Evolutionary conservation across 2,113 vertebrate species (phyloP).

Genomic region (Penelope pileata): DNA sequence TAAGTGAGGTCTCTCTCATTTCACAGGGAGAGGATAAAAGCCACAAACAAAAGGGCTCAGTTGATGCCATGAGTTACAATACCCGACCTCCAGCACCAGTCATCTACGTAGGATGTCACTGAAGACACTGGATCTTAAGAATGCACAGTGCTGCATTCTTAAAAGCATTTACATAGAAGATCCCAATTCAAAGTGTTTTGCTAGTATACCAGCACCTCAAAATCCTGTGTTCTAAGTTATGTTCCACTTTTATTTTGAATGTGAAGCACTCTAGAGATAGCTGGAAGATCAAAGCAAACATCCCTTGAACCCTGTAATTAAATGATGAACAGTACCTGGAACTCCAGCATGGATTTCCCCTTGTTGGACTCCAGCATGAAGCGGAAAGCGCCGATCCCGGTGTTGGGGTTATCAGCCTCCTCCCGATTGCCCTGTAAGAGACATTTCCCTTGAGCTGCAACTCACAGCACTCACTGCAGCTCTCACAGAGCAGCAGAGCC

Average conservation of each 20-base stretch:
- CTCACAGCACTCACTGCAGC: fast-evolving
- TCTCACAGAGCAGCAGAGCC: fast-evolving
- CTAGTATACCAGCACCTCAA: not conserved
- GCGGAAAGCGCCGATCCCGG: slow-evolving; percentile 95
- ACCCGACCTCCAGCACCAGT: not conserved
- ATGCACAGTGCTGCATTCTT: no score
- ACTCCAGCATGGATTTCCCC: slow-evolving; percentile 98
- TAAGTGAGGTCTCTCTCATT: not conserved
- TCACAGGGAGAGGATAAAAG: not conserved
- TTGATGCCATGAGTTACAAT: not conserved
- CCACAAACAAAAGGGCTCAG: fast-evolving
- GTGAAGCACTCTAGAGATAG: fast-evolving
- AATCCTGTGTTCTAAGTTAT: not conserved
- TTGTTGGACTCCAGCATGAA: slow-evolving; percentile 99
- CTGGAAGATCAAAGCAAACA: not conserved
- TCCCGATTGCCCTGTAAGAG: slow-evolving; percentile 89
- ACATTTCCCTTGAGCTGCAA: not conserved
- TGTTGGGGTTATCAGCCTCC: slow-evolving; percentile 95
- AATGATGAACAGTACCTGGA: slow-evolving; percentile 83
- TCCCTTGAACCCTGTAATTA: not conserved
- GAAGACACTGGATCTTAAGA: no score
- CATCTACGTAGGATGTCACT: fast-evolving
- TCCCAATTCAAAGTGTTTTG: not conserved
- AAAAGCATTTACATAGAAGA: no score
- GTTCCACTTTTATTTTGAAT: fast-evolving